Base-by-base conservation (phyloP, 1,140 invertebrate species). In the Rhizoglyphus robini region DNA sequence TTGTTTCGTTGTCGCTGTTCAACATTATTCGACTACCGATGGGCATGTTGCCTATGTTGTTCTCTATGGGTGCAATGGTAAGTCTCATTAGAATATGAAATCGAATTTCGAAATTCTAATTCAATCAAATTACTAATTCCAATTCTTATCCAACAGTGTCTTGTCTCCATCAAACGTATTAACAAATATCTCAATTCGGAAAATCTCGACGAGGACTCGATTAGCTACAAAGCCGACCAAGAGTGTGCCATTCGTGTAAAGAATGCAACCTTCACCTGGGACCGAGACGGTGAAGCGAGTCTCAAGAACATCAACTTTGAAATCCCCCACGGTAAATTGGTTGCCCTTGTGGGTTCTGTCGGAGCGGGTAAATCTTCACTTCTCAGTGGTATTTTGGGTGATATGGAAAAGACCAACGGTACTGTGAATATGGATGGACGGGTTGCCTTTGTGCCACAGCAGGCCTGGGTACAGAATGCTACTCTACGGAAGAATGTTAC, bases 401-500 rank as follows among this genome's bases (percentile, higher is more conserved):
- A 82, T 70, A 77, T 81, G 76, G 70, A 78, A 32, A 77, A 76
- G 68, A 41, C 72, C 4, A 71, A 72, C 4, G 84, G 84, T 11
- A 73, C 32, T 5, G 25, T 60, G 78, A 49, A 69, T 86, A 11
- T 73, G 67, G 46, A 27, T 48, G 81, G 76, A 79, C 54, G 51
- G 25, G 76, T 83, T 65, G 84, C 84, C 0, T 85, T 84, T 68
- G 84, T 84, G 2, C 76, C 82, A 27, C 86, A 87, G 72, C 79
- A 83, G 69, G 77, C 85, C 0, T 83, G 81, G 79, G 80, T 87
- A 32, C 73, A 82, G 47, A 86, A 86, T 73, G 77, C 78, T 0
- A 83, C 83, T 4, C 72, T 86, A 0, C 77, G 77, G 61, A 82
- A 87, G n/a, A 87, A 87, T 71, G 83, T 87, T 51, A 48, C 81